These are phyloP conservation scores for Rhizoglyphus robini DNA, from an alignment of 1,140 invertebrate species.

Conservation along the genomic window DNA sequence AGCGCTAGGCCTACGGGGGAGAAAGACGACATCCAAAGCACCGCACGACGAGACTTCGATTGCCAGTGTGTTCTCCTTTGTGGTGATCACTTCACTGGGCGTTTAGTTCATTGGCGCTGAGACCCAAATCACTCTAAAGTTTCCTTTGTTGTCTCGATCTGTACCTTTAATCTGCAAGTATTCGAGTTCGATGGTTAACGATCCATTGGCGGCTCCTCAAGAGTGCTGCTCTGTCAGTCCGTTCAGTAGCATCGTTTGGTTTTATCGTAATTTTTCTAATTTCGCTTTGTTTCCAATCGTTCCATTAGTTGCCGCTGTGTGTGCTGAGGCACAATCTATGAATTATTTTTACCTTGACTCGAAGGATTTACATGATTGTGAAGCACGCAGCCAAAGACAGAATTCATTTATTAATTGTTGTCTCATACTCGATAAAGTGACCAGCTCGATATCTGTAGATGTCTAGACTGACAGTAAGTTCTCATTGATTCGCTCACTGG, in stretches of 20 bases:
- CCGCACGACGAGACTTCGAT: background rate
- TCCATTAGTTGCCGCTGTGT: background rate
- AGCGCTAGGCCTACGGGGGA: too few relatives aligned
- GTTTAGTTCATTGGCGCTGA: background rate
- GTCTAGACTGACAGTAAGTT: background rate
- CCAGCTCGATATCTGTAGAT: constrained; percentile 12
- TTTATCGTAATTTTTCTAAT: constrained; percentile 17
- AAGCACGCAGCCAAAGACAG: background rate
- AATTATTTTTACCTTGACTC: constrained; percentile 17
- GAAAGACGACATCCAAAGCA: background rate
- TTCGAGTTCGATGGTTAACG: constrained; percentile 15
- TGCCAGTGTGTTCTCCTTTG: background rate
- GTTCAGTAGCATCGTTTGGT: background rate
- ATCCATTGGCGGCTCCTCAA: constrained; percentile 16
- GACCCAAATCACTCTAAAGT: background rate
- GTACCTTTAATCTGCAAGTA: background rate
- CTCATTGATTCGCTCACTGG: constrained; percentile 1
- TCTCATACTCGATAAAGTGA: constrained; percentile 17
- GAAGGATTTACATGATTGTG: constrained; percentile 15
- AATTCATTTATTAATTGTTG: constrained; percentile 19
- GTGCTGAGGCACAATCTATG: background rate
- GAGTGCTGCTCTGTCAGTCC: background rate
- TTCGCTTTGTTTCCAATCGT: constrained; percentile 4
- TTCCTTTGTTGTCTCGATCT: constrained; percentile 6
- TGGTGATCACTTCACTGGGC: background rate